Evolutionary conservation across 1,140 invertebrate species (phyloP).

Genomic region (Theocolax elegans): DNA sequence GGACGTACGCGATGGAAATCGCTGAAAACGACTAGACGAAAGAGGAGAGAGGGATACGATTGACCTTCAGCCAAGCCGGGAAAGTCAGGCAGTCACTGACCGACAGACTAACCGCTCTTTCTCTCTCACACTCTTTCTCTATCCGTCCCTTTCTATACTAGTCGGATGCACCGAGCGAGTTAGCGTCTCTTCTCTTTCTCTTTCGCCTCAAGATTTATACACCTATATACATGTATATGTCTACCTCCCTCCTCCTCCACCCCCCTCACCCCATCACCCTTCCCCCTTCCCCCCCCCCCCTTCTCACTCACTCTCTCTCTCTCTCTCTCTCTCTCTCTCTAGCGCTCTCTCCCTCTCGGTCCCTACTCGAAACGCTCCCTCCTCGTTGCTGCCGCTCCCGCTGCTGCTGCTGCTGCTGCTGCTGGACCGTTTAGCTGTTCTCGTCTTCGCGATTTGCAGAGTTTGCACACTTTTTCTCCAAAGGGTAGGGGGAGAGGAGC

Average conservation of each 20-base stretch:
- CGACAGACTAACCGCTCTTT: slow-evolving; percentile 68
- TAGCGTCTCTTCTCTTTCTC: too few species aligned
- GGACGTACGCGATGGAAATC: too few species aligned
- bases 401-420: slow-evolving; percentile 35
- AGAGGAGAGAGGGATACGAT: slow-evolving; percentile 41
- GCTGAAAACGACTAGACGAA: too few species aligned
- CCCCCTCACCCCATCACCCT: slow-evolving; percentile 10
- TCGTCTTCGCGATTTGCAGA: not conserved
- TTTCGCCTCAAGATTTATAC: too few species aligned
- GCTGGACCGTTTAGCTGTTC: not conserved
- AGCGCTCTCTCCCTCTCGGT: not conserved
- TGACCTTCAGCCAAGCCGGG: slow-evolving; percentile 68
- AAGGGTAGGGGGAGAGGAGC: too few species aligned
- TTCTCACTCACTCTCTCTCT: slow-evolving; percentile 21
- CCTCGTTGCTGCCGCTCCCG: slow-evolving; percentile 28
- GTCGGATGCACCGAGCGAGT: slow-evolving; percentile 63
- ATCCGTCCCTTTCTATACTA: slow-evolving; percentile 43
- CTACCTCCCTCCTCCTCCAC: slow-evolving; percentile 16
- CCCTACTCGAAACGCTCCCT: slow-evolving; percentile 3
- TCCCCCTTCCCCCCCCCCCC: slow-evolving; percentile 20
- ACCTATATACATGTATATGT: too few species aligned
- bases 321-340: too few species aligned
- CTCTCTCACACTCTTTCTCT: not conserved
- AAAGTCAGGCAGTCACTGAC: slow-evolving; percentile 70
- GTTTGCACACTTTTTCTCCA: slow-evolving; percentile 43